Evolutionary conservation across 2,113 vertebrate species (phyloP).

Genomic region (Symphodus melops): DNA sequence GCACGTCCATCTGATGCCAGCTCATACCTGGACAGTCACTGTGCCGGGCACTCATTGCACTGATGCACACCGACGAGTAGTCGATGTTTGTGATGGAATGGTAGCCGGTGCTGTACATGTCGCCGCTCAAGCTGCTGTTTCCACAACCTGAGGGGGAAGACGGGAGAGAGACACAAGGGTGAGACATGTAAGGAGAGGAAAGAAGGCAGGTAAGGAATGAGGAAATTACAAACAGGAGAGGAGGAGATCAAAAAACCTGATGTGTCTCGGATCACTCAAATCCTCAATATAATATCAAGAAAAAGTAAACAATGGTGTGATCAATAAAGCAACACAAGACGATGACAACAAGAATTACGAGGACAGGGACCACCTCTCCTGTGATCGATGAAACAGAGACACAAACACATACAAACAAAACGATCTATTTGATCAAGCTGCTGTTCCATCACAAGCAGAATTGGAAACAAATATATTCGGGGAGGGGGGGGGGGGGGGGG

Average conservation of each 20-base stretch:
- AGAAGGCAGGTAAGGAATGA: background rate
- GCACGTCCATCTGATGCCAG: slow-evolving; percentile 92
- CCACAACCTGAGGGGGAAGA: slow-evolving; percentile 87
- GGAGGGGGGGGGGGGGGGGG: background rate
- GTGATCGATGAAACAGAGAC: slow-evolving; percentile 18
- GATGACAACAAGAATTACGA: slow-evolving; percentile 9
- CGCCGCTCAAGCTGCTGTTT: slow-evolving; percentile 90
- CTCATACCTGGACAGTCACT: slow-evolving; percentile 80
- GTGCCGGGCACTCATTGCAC: slow-evolving; percentile 85
- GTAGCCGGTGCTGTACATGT: slow-evolving; percentile 87
- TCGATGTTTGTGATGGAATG: slow-evolving; percentile 90
- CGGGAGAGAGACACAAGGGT: background rate
- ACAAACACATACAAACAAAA: background rate
- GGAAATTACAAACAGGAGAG: background rate
- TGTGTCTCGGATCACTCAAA: slow-evolving; percentile 25
- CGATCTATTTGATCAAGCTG: slow-evolving; percentile 19
- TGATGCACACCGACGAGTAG: slow-evolving; percentile 91
- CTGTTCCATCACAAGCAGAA: slow-evolving; percentile 4
- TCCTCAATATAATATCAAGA: background rate
- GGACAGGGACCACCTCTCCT: slow-evolving; percentile 16
- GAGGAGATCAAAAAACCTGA: slow-evolving; percentile 1
- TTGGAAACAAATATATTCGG: background rate
- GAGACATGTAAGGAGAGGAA: background rate
- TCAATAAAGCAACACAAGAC: slow-evolving; percentile 28
- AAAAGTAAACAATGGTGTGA: slow-evolving; percentile 23